Evolutionary conservation across 2,888 invertebrate species (phyloP).

Genomic region (Phlogophora meticulosa): DNA sequence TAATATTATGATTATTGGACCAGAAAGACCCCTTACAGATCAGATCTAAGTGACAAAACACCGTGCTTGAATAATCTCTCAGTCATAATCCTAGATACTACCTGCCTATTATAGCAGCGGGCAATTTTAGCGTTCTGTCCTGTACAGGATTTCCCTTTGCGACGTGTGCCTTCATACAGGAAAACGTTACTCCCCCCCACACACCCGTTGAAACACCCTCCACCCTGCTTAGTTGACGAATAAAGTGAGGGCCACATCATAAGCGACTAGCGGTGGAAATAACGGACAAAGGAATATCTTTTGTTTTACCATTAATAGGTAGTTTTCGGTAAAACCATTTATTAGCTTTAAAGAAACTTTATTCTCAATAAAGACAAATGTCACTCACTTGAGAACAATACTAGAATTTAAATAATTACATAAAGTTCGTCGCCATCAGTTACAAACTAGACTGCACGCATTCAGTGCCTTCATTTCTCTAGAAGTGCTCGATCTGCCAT

Average conservation of each 20-base stretch:
- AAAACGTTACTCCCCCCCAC: slow-evolving; percentile 83
- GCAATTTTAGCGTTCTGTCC: slow-evolving; percentile 90
- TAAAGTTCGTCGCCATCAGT: too few species aligned
- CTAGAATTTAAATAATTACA: too few species aligned
- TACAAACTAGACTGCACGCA: too few species aligned
- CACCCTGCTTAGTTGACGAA: slow-evolving; percentile 87
- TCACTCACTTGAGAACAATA: too few species aligned
- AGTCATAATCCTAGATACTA: slow-evolving; percentile 66
- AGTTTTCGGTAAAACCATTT: too few species aligned
- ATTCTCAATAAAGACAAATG: too few species aligned
- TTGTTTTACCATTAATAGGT: background rate
- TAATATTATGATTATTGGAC: background rate
- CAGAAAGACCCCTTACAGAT: background rate
- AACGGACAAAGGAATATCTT: slow-evolving; percentile 15
- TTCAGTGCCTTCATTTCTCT: too few species aligned
- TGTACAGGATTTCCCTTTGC: slow-evolving; percentile 90
- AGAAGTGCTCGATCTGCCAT: too few species aligned
- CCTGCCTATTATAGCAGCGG: slow-evolving; percentile 80
- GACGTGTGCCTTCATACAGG: slow-evolving; percentile 91
- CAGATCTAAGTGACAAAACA: slow-evolving; percentile 4
- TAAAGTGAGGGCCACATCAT: slow-evolving; percentile 64
- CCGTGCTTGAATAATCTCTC: slow-evolving; percentile 22
- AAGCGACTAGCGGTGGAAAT: slow-evolving; percentile 57
- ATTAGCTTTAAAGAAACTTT: too few species aligned
- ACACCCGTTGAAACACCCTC: slow-evolving; percentile 75